Evolutionary conservation across 1,140 invertebrate genomes (phyloP), one percentile per base, ranked within the genome.

Genomic region (Aleiodes sp.): DNA sequence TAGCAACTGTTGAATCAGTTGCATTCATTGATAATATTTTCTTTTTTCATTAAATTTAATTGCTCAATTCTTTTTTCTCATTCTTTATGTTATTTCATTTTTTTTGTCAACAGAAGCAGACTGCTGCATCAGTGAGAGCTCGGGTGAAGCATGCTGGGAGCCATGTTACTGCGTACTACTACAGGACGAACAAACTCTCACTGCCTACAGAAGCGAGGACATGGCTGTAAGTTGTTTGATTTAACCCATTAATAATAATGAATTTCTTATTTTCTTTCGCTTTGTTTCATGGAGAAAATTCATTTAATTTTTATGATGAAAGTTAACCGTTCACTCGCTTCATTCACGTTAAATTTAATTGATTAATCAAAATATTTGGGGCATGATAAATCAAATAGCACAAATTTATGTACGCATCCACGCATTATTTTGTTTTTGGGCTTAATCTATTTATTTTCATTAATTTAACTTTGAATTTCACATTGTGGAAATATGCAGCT

Each of bases 131-230:
- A 80, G 82, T 68, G 84, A 86, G 39, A 67, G 80, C 29, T 71
- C 78, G 28, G 79, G 77, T 46, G 85, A 86, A 65, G 84, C 89
- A 65, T 88, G 90, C 31, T 96, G 94, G 94, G 92, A 94, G 81
- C 94, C 94, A 4, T 92, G 93, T 78, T 96, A 94, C 86, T 95
- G 94, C 84, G 94, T 96, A 26, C 88, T 96, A 64, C 89, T 94
- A 39, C 94, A 95, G 84, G 93, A 95, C 80, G 91, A 95, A 71
- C 91, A 93, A 78, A 93, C 92, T 28, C 91, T 96, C 78, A 95
- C 94, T 7, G 92, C 93, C 37, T 95, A 95, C 81, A 90, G 92
- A 71, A 94, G 92, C 81, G 94, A 96, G 85, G 94, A 96, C 84
- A 92, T 96, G 87, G 93, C 93, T 84, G 93, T 95, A 80, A 92